phyloP scores from a whole-genome alignment of 1,140 invertebrate genomes.

The Camponotus floridanus region DNA sequence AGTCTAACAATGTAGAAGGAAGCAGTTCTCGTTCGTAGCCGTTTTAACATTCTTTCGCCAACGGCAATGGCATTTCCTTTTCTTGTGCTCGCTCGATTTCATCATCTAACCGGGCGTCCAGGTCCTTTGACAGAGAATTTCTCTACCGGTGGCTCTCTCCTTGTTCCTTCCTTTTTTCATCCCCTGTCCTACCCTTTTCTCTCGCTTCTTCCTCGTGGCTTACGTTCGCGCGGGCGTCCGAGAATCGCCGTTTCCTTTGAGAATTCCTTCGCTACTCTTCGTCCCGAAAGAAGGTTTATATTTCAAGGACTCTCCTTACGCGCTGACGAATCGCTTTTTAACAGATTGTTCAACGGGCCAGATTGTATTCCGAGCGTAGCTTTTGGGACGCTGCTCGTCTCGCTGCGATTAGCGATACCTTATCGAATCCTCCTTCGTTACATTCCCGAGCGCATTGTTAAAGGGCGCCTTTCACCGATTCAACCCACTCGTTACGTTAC shows the following conservation, averaged over 20 bases:
- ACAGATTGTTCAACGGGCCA: conserved; percentile 48
- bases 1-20: conserved; percentile 35
- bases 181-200: background rate
- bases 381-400: conserved; percentile 20
- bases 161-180: background rate
- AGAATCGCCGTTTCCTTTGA: conserved; percentile 64
- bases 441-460: conserved; percentile 4
- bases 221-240: conserved; percentile 25
- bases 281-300: conserved; percentile 64
- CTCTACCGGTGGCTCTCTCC: conserved; percentile 36
- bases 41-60: conserved; percentile 56
- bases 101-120: conserved; percentile 54
- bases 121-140: conserved; percentile 57
- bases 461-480: background rate
- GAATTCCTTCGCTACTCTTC: conserved; percentile 39
- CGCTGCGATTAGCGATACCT: conserved; percentile 25
- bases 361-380: conserved; percentile 44
- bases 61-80: conserved; percentile 56
- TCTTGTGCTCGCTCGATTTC: conserved; percentile 48
- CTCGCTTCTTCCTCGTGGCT: background rate
- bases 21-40: conserved; percentile 18
- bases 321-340: conserved; percentile 72
- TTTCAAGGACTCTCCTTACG: conserved; percentile 68
- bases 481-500: conserved; percentile 1
- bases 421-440: conserved; percentile 19